Percentiles rank a stretch among this genome's conserved stretches.
phyloP scores from a whole-genome alignment of 2,113 vertebrate species.

The Micronycteris hirsuta region DNA sequence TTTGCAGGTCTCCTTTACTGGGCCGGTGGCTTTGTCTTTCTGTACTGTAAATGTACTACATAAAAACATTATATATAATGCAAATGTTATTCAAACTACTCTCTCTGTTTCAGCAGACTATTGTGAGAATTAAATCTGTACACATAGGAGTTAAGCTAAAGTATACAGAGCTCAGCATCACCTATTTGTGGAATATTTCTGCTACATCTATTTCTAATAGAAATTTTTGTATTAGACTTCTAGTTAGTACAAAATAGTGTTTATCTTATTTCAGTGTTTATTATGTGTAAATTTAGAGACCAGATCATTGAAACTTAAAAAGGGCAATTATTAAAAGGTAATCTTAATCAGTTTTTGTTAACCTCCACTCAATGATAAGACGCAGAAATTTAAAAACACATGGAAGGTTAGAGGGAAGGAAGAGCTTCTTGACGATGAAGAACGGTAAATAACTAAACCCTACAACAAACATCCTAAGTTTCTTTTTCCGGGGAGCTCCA shows the following conservation, averaged over 20 bases:
- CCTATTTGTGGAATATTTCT: not conserved
- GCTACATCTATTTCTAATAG: not conserved
- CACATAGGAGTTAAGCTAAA: not conserved
- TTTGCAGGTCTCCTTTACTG: not conserved
- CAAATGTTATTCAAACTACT: not conserved
- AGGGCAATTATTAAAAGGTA: not conserved
- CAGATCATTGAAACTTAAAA: not conserved
- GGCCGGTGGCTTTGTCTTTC: not conserved
- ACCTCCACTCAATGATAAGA: not conserved
- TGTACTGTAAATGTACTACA: not conserved
- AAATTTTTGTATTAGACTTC: constrained; percentile 15
- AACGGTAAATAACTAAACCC: not conserved
- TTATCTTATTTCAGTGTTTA: not conserved
- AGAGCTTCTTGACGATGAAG: not conserved
- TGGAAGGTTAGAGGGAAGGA: not conserved
- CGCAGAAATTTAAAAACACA: constrained; percentile 15
- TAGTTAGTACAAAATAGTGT: not conserved
- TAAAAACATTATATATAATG: not conserved
- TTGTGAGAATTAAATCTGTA: not conserved
- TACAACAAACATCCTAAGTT: not conserved
- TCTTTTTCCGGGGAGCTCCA: not conserved
- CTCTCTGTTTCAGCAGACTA: not conserved
- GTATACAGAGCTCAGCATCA: not conserved
- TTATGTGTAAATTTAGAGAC: not conserved
- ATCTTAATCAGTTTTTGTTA: not conserved